A percentile compares a stretch with the other conserved stretches of the same genome.
phyloP scores from a whole-genome alignment of 2,113 vertebrate genomes.

The Cranoglanis bouderius region DNA sequence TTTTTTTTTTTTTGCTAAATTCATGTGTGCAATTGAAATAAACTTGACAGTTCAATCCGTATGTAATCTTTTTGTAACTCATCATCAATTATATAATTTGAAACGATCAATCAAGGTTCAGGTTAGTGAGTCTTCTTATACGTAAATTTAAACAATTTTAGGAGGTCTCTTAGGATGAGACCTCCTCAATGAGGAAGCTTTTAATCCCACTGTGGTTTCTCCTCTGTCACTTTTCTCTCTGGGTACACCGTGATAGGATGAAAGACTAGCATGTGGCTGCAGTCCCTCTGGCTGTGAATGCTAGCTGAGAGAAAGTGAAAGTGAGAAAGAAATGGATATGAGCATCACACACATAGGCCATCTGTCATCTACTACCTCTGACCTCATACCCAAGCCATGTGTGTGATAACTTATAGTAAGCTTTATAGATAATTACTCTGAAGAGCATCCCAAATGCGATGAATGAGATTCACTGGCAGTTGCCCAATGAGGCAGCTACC shows the following conservation, averaged over 20 bases:
- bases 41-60: neutral
- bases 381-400: neutral
- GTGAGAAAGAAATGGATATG: neutral
- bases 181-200: conserved; percentile 17
- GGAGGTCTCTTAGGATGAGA: neutral
- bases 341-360: neutral
- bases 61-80: neutral
- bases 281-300: neutral
- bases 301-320: neutral
- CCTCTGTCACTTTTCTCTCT: neutral
- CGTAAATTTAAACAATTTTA: neutral
- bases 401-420: neutral
- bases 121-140: neutral
- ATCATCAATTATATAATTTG: neutral
- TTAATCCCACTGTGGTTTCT: conserved; percentile 51
- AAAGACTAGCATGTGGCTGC: neutral
- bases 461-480: no score
- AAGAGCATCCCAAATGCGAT: no score
- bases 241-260: neutral
- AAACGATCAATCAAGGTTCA: no score
- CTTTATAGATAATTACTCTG: neutral
- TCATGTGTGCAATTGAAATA: neutral
- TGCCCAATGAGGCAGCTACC: neutral
- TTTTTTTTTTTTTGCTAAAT: neutral
- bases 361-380: conserved; percentile 19